These are phyloP conservation scores for Teleogryllus occipitalis DNA, from an alignment of 1,140 invertebrate species.

Conservation along the genomic window DNA sequence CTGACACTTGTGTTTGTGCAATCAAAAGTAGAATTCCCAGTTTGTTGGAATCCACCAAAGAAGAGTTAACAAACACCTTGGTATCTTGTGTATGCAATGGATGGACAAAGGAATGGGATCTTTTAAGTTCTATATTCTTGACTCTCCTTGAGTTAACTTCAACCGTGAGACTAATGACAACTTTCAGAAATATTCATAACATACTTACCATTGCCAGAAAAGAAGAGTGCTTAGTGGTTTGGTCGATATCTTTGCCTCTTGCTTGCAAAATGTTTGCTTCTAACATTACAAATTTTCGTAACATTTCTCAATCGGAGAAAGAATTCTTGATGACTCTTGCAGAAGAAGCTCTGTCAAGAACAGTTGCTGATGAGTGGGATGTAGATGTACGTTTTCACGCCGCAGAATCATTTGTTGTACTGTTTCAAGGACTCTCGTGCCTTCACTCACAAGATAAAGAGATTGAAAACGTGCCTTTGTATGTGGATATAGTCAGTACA, in stretches of 20 bases:
- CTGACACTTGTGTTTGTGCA: not conserved
- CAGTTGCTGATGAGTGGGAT: not conserved
- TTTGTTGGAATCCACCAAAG: not conserved
- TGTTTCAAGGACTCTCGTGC: not conserved
- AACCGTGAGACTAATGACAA: not conserved
- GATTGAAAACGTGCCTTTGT: not conserved
- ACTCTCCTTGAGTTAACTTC: not conserved
- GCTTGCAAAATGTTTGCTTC: not conserved
- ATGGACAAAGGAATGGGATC: not conserved
- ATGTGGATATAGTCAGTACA: not conserved
- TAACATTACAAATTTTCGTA: not conserved
- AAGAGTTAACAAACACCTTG: not conserved
- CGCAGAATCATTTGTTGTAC: not conserved
- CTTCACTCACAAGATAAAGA: not conserved
- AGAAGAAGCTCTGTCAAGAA: not conserved
- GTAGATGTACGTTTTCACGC: not conserved
- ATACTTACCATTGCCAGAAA: not conserved
- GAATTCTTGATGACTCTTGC: not conserved
- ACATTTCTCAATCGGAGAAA: not conserved
- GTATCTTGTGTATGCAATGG: not conserved
- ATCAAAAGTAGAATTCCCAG: too few relatives aligned
- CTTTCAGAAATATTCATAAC: not conserved
- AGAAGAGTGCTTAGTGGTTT: not conserved
- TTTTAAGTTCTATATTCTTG: not conserved
- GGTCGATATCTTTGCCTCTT: not conserved